phyloP scores from a whole-genome alignment of 1,140 invertebrate genomes.

The Pinna nobilis region DNA sequence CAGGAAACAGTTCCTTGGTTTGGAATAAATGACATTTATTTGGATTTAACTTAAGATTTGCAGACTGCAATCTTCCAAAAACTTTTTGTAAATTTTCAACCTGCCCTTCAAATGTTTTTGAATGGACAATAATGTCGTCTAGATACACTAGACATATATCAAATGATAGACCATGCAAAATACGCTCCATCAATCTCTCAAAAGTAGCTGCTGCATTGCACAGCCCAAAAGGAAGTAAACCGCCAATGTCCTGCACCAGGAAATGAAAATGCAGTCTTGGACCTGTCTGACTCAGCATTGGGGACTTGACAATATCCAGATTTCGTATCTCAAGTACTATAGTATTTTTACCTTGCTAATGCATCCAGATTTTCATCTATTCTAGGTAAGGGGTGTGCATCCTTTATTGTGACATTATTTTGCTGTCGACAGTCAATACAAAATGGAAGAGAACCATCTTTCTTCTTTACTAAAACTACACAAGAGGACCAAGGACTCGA shows the following conservation, averaged over 20 bases:
- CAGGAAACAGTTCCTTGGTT: slow-evolving; percentile 41
- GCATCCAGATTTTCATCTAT: slow-evolving; percentile 19
- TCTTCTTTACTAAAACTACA: slow-evolving; percentile 24
- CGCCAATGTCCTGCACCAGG: slow-evolving; percentile 5
- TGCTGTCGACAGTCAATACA: slow-evolving; percentile 16
- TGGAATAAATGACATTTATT: slow-evolving; percentile 50
- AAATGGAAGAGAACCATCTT: slow-evolving; percentile 1
- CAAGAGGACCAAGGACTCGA: neutral
- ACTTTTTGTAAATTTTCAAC: slow-evolving; percentile 26
- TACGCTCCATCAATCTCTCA: slow-evolving; percentile 52
- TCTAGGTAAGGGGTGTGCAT: slow-evolving; percentile 20
- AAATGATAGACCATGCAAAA: slow-evolving; percentile 41
- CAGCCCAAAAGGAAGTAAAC: slow-evolving; percentile 56
- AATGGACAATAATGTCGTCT: slow-evolving; percentile 53
- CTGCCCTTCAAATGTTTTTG: slow-evolving; percentile 31
- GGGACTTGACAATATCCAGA: slow-evolving; percentile 68
- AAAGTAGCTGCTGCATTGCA: slow-evolving; percentile 57
- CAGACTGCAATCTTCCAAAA: slow-evolving; percentile 36
- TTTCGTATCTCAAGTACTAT: neutral
- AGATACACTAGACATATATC: slow-evolving; percentile 46
- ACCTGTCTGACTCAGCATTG: slow-evolving; percentile 57
- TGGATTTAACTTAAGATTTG: slow-evolving; percentile 43
- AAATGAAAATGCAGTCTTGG: slow-evolving; percentile 42
- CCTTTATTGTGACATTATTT: slow-evolving; percentile 7
- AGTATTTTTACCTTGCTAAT: neutral